Evolutionary conservation across 1,140 invertebrate genomes (phyloP), one percentile per base, ranked within the genome.

Genomic region (Drosophila bifasciata): DNA sequence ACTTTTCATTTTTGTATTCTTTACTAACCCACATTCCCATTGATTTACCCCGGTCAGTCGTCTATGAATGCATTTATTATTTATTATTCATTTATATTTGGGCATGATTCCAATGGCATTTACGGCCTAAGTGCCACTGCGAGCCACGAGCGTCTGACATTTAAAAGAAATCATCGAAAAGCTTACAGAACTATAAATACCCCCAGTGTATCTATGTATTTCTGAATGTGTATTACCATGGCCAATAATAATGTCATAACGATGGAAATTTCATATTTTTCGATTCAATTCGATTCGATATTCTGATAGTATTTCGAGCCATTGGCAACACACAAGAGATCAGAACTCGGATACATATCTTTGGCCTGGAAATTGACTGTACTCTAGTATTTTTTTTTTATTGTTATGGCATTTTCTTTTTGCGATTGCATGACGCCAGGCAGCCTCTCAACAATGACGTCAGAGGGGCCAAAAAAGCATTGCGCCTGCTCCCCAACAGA

Each of bases 31-130:
- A 68, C 41, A 9, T 43, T 23, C 21, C 55, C 52, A 64, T 50
- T 48, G 19, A 70, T 67, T 71, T 76, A 44, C 56, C 43, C 56
- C 36, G 3, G 8, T 43, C 25, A 25, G 11, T 15, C n/a, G 32
- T 32, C 23, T 48, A 19, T 51, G 77, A 66, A 67, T 57, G 62
- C 53, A 64, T 73, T 62, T 71, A 61, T 69, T 72, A 56, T 76
- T 77, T 75, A 76, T 67, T 50, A 68, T 74, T 43, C 69, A 50
- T 73, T 25, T 63, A 46, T 43, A 50, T 69, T 61, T 88, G 79
- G 81, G 71, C 79, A 79, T 79, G 66, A 32, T 81, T 84, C 81
- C 76, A 75, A 79, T 66, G 50, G 41, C 67, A 68, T 89, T 75
- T 79, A 61, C 52, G 63, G 36, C 63, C 52, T 39, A 43, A 44